Conservation (phyloP, 2,888 invertebrate genomes). For the Plagiodera versicolora region DNA sequence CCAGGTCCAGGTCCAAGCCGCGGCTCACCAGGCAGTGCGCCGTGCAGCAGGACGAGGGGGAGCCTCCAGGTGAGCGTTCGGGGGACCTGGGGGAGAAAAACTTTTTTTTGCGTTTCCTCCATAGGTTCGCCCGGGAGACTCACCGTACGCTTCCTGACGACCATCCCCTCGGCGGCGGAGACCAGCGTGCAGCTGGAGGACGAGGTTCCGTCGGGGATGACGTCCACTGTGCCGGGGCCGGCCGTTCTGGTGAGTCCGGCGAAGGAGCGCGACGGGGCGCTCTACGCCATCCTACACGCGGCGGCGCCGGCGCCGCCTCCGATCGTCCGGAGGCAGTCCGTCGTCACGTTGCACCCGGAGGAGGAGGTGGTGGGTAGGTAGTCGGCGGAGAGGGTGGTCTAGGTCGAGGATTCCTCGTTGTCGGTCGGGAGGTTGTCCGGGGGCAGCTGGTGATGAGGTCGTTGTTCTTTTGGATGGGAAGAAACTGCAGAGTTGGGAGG, state of each 20-base stretch:
- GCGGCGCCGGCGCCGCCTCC: constrained; percentile 40
- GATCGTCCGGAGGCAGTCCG: constrained; percentile 47
- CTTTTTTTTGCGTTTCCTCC: neutral
- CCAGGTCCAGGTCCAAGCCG: constrained; percentile 25
- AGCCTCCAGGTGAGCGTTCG: constrained; percentile 56
- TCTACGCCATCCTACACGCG: constrained; percentile 53
- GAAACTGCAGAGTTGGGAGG: no score
- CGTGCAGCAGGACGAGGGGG: constrained; percentile 72
- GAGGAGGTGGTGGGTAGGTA: neutral
- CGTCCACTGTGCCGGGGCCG: constrained; percentile 26
- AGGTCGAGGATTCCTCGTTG: no score
- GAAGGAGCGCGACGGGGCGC: constrained; percentile 49
- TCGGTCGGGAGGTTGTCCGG: no score
- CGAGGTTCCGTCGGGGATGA: constrained; percentile 53
- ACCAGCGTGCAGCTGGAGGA: constrained; percentile 71
- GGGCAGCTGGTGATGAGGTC: no score
- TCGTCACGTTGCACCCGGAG: constrained; percentile 53
- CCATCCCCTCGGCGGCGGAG: constrained; percentile 75
- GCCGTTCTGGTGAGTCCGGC: constrained; percentile 49
- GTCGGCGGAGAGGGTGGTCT: neutral
- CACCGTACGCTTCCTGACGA: constrained; percentile 65
- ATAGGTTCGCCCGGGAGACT: constrained; percentile 58
- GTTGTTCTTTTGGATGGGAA: no score
- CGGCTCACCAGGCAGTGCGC: constrained; percentile 78
- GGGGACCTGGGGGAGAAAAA: no score